Evolutionary conservation across 2,797 vertebrate species (phyloP).

Genomic region (Fistularia commersonii): DNA sequence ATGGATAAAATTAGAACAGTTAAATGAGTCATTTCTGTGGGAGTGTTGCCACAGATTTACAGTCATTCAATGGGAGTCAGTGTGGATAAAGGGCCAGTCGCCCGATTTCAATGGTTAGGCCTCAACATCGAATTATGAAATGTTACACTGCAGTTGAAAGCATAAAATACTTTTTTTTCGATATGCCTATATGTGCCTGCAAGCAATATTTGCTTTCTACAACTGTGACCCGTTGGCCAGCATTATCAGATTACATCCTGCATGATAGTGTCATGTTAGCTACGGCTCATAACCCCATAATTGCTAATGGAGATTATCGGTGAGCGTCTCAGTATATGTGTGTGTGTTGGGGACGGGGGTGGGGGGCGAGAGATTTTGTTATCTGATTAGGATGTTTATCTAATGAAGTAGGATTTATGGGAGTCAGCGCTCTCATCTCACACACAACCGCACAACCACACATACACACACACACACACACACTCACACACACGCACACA

Average conservation of each 20-base stretch:
- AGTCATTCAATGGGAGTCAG: too few species aligned
- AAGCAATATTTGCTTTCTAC: slow-evolving; percentile 21
- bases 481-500: background rate
- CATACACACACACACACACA: background rate
- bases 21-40: too few species aligned
- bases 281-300: slow-evolving; percentile 56
- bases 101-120: too few species aligned
- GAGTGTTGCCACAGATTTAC: too few species aligned
- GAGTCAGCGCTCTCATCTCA: slow-evolving; percentile 21
- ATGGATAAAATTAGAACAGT: too few species aligned
- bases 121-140: too few species aligned
- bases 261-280: slow-evolving; percentile 53
- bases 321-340: slow-evolving; percentile 31
- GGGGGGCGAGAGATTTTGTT: slow-evolving; percentile 35
- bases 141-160: too few species aligned
- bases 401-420: slow-evolving; percentile 62
- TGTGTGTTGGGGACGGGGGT: slow-evolving; percentile 13
- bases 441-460: too few species aligned
- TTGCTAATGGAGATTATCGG: slow-evolving; percentile 71
- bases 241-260: slow-evolving; percentile 66
- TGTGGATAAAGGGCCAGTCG: too few species aligned
- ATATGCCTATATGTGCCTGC: slow-evolving; percentile 2
- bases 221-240: slow-evolving; percentile 50
- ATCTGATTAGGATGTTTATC: slow-evolving; percentile 67
- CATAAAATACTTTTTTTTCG: background rate